phyloP scores from a whole-genome alignment of 2,113 vertebrate genomes.

The Prochilodus magdalenae region DNA sequence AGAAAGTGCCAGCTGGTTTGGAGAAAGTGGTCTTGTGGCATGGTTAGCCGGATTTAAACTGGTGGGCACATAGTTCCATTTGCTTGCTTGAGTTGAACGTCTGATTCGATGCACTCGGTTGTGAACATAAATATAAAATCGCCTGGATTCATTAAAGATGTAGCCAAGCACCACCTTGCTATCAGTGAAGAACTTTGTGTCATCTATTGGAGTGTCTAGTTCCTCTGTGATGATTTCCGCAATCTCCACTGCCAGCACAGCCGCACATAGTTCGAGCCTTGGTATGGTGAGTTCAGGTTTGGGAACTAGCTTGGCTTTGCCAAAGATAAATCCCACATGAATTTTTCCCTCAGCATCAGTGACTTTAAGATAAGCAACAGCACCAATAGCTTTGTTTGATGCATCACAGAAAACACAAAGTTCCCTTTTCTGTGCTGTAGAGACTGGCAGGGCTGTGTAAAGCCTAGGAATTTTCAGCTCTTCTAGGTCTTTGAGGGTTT shows the following conservation, averaged over 20 bases:
- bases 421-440: neutral
- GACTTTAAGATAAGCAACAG: constrained; percentile 49
- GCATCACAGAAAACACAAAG: constrained; percentile 51
- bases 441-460: too few species aligned
- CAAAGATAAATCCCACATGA: constrained; percentile 41
- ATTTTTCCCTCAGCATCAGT: constrained; percentile 35
- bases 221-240: constrained; percentile 13
- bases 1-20: neutral
- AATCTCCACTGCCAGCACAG: constrained; percentile 29
- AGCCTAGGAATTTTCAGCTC: too few species aligned
- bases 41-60: constrained; percentile 33
- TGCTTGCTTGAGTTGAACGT: neutral
- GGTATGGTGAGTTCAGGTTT: constrained; percentile 38
- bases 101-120: constrained; percentile 30
- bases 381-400: constrained; percentile 26
- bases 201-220: neutral
- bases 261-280: constrained; percentile 41
- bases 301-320: constrained; percentile 37
- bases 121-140: constrained; percentile 42
- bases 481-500: too few species aligned
- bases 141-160: constrained; percentile 31
- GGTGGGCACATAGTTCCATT: constrained; percentile 39
- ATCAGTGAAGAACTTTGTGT: constrained; percentile 18
- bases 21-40: neutral
- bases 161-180: neutral